Base-by-base conservation (phyloP, 2,113 vertebrate species). In the Psophia crepitans region DNA sequence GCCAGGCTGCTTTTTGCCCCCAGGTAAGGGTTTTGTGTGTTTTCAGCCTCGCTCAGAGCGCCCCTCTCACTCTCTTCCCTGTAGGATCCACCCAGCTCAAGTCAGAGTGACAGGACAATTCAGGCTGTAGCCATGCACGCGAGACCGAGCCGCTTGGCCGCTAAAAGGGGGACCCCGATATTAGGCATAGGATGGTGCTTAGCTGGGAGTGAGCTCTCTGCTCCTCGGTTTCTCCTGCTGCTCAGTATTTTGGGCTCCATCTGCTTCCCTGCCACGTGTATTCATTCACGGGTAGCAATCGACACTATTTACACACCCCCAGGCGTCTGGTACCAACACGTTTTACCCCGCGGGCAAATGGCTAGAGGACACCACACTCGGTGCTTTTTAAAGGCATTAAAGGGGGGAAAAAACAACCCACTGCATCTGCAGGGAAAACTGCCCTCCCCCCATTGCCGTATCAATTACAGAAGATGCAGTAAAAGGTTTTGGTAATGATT, bases 401-500 rank as follows among this genome's bases (percentile, higher is more conserved):
- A 22, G 37, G 23, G 20, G 4, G 14, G 23, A 6, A 8, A 9
- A 30, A 30, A 68, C 41, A 30, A 54, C 21, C 3, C 18, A n/a
- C 46, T 87, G 49, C 30, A 2, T 86, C 51, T 71, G 49, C 65
- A 94, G 64, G 19, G 88, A 90, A 75, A 60, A 12, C 1, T 3
- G 5, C 12, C 37, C 68, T 56, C 41, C 53, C 23, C 57, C 32
- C 60, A 30, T 12, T 7, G 8, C 69, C 68, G 27, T 94, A 93
- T 96, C 87, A 81, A 76, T 96, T 96, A 92, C 92, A 92, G 73
- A 64, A 80, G 56, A 90, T 60, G 63, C 89, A 91, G 81, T 97
- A 96, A 95, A 86, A 87, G 73, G 84, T 84, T 93, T 94, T 22
- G 90, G 87, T 81, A 94, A 93, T 7, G 89, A 97, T 96, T 96